Percentiles rank a stretch among this genome's conserved stretches.
phyloP scores from a whole-genome alignment of 2,888 invertebrate species.

The Oligia fasciuncula region DNA sequence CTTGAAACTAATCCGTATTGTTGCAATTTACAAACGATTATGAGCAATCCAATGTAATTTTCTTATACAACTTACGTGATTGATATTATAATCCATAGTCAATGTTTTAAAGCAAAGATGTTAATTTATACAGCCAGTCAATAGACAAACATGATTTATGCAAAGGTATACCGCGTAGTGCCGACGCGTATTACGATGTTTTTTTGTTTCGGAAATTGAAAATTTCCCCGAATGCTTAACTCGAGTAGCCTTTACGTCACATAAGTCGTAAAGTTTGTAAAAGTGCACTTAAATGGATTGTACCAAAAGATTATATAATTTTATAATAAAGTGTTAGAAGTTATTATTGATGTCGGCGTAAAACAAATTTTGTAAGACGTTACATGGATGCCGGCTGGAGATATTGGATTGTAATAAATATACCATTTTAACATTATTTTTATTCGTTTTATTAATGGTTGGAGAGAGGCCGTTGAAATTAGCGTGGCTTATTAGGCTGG shows the following conservation, averaged over 20 bases:
- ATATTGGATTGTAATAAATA: conserved; percentile 90
- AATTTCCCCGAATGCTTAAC: conserved; percentile 81
- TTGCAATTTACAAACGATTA: conserved; percentile 56
- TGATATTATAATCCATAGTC: conserved; percentile 18
- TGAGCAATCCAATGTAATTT: conserved; percentile 54
- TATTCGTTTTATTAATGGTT: conserved; percentile 73
- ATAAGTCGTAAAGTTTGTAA: conserved; percentile 82
- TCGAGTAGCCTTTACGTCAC: conserved; percentile 83
- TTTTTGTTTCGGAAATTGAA: conserved; percentile 78
- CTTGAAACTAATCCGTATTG: conserved; percentile 46
- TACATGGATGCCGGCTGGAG: conserved; percentile 82
- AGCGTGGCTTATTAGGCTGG: not conserved
- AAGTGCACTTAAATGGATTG: conserved; percentile 90
- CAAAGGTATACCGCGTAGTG: conserved; percentile 56
- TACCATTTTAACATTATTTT: conserved; percentile 88
- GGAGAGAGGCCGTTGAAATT: not conserved
- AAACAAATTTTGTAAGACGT: conserved; percentile 87
- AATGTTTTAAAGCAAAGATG: conserved; percentile 33
- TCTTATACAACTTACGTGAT: conserved; percentile 27
- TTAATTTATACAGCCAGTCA: conserved; percentile 42
- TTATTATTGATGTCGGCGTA: conserved; percentile 82
- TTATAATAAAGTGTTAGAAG: conserved; percentile 88
- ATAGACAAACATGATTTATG: conserved; percentile 48
- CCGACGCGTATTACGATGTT: conserved; percentile 63
- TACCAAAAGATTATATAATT: conserved; percentile 90